Conservation (phyloP, 2,797 vertebrate genomes). For the Calcarius lapponicus region DNA sequence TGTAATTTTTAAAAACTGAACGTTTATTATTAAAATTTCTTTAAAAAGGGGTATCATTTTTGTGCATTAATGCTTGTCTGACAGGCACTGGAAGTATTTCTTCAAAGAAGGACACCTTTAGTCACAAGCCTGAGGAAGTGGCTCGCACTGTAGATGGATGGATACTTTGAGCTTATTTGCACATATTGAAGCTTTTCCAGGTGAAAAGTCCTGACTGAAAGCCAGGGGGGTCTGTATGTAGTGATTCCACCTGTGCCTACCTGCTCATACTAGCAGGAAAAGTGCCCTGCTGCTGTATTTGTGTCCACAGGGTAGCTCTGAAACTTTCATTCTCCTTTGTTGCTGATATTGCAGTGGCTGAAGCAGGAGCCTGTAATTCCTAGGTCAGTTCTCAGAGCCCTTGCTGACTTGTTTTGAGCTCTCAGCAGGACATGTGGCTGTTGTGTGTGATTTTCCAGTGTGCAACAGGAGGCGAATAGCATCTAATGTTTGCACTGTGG, state of each 20-base stretch:
- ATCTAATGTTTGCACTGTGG: not conserved
- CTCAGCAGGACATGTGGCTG: not conserved
- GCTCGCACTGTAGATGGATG: not conserved
- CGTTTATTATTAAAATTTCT: constrained; percentile 24
- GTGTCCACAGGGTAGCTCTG: not conserved
- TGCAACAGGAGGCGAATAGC: not conserved
- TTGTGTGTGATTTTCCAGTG: not conserved
- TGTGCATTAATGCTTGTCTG: not conserved
- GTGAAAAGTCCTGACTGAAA: not conserved
- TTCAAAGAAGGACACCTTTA: not conserved
- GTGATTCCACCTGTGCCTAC: not conserved
- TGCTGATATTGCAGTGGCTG: not conserved
- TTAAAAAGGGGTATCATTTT: not conserved
- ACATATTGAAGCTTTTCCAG: not conserved
- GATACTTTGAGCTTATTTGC: not conserved
- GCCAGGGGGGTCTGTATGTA: not conserved
- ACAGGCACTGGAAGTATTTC: not conserved
- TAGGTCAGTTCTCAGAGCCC: not conserved
- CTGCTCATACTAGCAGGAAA: not conserved
- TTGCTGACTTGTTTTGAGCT: not conserved
- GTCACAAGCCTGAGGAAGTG: not conserved
- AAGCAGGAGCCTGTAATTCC: not conserved
- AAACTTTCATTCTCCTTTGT: not conserved
- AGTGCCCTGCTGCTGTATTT: not conserved
- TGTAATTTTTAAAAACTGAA: not conserved